Evolutionary conservation across 92 coral and sea anemone genomes (phyloP).

Genomic region (Parazoanthus atlanticus): DNA sequence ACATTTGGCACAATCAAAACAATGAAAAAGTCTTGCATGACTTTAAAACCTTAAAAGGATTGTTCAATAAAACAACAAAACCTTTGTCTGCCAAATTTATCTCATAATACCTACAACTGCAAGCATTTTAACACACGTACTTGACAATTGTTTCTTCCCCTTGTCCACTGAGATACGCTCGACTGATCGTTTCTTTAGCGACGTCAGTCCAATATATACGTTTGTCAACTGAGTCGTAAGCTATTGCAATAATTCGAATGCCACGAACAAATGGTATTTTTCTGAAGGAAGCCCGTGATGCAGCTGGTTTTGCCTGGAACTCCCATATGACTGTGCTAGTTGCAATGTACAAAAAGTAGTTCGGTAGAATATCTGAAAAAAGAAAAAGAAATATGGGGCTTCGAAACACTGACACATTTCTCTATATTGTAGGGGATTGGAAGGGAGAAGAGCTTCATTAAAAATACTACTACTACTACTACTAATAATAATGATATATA

Average conservation of each 20-base stretch:
- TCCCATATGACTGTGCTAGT: conserved; percentile 68
- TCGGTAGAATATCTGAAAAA: conserved; percentile 68
- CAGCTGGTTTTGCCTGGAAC: conserved; percentile 59
- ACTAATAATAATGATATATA: no score
- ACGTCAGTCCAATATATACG: conserved; percentile 84
- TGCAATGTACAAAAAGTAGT: conserved; percentile 67
- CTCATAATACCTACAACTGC: no score
- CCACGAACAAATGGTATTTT: conserved; percentile 73
- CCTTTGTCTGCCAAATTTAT: no score
- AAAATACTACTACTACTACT: no score
- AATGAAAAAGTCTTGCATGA: no score
- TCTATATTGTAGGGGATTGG: background rate
- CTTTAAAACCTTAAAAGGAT: no score
- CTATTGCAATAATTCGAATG: conserved; percentile 64
- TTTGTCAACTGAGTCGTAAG: conserved; percentile 76
- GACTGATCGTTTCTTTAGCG: conserved; percentile 52
- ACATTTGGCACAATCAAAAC: no score
- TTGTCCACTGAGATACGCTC: conserved; percentile 70
- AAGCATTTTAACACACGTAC: conserved; percentile 42
- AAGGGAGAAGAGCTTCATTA: background rate
- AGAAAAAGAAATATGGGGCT: background rate
- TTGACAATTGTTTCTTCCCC: conserved; percentile 55
- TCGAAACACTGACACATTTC: no score
- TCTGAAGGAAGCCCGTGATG: conserved; percentile 49
- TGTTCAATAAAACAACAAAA: no score